A percentile compares a stretch with the other conserved stretches of the same genome.
These are phyloP conservation scores for Tetraodon nigroviridis DNA, from an alignment of 2,113 vertebrate genomes.

Conservation along the genomic window DNA sequence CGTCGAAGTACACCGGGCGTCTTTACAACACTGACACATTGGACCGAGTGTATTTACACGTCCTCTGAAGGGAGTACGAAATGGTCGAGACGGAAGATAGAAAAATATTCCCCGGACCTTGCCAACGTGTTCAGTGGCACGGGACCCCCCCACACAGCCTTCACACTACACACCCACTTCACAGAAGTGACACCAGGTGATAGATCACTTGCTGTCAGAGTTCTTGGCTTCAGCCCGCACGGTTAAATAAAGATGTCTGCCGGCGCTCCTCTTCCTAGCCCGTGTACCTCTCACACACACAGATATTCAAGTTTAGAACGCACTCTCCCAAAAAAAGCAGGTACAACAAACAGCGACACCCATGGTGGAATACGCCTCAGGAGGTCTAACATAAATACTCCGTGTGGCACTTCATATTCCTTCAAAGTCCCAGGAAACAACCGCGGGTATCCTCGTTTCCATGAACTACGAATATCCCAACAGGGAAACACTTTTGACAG, in stretches of 20 bases:
- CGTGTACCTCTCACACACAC: conserved; percentile 35
- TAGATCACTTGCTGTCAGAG: conserved; percentile 60
- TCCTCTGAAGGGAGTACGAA: conserved; percentile 68
- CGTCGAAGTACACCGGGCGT: conserved; percentile 43
- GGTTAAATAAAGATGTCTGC: not conserved
- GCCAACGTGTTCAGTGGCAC: conserved; percentile 57
- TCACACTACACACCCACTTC: conserved; percentile 69
- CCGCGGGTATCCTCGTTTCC: conserved; percentile 24
- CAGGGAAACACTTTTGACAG: conserved; percentile 37
- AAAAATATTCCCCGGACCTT: conserved; percentile 77
- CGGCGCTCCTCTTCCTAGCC: conserved; percentile 44
- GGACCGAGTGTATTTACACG: conserved; percentile 63
- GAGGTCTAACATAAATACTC: conserved; percentile 56
- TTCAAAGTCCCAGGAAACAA: conserved; percentile 57
- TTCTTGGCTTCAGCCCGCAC: conserved; percentile 29
- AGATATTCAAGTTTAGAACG: conserved; percentile 45
- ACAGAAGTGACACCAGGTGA: conserved; percentile 76
- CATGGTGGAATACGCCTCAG: conserved; percentile 48
- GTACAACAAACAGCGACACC: conserved; percentile 54
- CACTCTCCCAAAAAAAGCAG: conserved; percentile 64
- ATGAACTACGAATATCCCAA: conserved; percentile 22
- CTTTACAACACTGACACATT: conserved; percentile 53
- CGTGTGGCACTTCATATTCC: conserved; percentile 49
- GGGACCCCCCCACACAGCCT: conserved; percentile 11
- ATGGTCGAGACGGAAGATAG: conserved; percentile 70